These are phyloP conservation scores for Meriones psammophilus DNA, from an alignment of 2,797 vertebrate species.

Conservation along the genomic window DNA sequence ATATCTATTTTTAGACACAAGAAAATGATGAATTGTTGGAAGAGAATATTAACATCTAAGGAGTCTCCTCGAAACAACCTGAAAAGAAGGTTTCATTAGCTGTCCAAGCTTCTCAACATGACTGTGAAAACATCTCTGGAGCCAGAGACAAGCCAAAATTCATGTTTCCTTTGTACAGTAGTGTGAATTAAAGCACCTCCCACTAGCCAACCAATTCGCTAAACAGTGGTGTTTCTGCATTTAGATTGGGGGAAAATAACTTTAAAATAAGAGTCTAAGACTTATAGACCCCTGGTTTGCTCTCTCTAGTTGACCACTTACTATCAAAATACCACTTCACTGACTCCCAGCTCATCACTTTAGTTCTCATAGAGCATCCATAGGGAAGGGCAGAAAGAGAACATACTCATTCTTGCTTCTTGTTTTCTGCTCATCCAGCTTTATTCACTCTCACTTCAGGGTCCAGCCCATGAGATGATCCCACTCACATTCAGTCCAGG, in stretches of 20 bases:
- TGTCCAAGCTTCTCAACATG: background rate
- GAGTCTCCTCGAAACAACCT: background rate
- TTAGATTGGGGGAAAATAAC: background rate
- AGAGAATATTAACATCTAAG: background rate
- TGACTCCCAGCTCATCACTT: background rate
- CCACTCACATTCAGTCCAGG: background rate
- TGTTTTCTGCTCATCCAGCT: background rate
- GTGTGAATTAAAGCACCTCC: background rate
- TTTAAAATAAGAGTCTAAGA: constrained; percentile 52
- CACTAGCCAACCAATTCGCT: background rate
- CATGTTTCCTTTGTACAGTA: background rate
- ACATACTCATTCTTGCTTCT: background rate
- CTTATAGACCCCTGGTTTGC: background rate
- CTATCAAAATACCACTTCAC: background rate
- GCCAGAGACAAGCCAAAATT: background rate
- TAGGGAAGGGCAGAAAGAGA: background rate
- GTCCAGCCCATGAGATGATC: background rate
- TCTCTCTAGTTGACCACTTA: background rate
- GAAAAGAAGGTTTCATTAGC: constrained; percentile 33
- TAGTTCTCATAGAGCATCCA: background rate
- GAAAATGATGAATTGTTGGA: background rate
- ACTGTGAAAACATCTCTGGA: background rate
- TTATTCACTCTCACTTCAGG: background rate
- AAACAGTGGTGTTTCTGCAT: background rate
- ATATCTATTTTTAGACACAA: constrained; percentile 59